Base-by-base conservation (phyloP, 2,888 invertebrate species). In the Ectropis crepuscularia region DNA sequence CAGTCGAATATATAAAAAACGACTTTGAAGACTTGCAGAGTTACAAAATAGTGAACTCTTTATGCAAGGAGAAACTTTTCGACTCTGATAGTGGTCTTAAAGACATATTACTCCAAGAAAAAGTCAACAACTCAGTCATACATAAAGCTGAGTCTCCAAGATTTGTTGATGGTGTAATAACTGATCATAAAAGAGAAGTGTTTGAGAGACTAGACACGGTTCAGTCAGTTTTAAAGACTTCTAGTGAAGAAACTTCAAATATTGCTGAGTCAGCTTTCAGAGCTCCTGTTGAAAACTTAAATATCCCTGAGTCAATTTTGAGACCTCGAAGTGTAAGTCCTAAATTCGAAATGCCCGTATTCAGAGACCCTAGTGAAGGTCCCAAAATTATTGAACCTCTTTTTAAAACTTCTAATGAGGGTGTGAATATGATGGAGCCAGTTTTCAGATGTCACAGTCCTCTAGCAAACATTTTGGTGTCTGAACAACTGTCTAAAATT, bases 1-100 rank as follows among this genome's bases (percentile, higher is more conserved):
- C 88, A 37, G 72, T 89, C 38, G 81, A 84, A 67, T 86, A 83
- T 43, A 76, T 91, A 49, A 87, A 82, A 71, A 83, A 92, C 65
- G 80, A 88, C 62, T 91, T 80, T 70, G 87, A 88, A 80, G 92
- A 91, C 75, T 82, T 92, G 65, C 85, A 88, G 59, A 92, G 92
- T 72, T 92, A 92, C 73, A 92, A 90, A 81, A 90, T 92, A 60
- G 92, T 92, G n/a, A 91, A 83, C 71, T 87, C 88, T 6, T 61
- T 92, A 36, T 84, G 82, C 65, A 90, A 88, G 72, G 88, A 87
- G 67, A 84, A 85, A 58, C 69, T 80, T 63, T 76, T 81, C 47
- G 82, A 83, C 65, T 73, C 72, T 41, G 73, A 80, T 54, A 67
- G 58, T 48, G 7, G 46, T 39, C 53, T 63, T 39, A 58, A 57